Conservation (phyloP, 2,888 invertebrate species). For the Volucella zonaria region DNA sequence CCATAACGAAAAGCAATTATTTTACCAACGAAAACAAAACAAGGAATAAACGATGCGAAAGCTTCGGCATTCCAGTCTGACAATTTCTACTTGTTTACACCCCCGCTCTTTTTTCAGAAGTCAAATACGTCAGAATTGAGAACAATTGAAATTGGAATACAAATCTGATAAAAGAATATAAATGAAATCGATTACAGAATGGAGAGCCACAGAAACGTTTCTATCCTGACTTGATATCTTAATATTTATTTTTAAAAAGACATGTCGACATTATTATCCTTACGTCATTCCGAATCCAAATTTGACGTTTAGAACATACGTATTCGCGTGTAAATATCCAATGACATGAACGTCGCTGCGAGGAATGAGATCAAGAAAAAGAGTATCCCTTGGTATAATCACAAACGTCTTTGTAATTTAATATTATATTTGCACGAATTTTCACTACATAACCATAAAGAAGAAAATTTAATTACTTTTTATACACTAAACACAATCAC, state of each 20-base stretch:
- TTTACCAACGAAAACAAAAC: constrained; percentile 63
- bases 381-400: constrained; percentile 62
- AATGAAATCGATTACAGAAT: constrained; percentile 32
- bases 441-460: constrained; percentile 18
- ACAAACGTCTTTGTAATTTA: constrained; percentile 30
- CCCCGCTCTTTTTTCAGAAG: constrained; percentile 37
- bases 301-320: constrained; percentile 70
- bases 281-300: constrained; percentile 67
- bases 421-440: constrained; percentile 26
- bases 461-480: constrained; percentile 29
- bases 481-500: constrained; percentile 59
- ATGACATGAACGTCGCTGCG: constrained; percentile 32
- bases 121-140: constrained; percentile 31
- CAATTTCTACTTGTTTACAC: constrained; percentile 65
- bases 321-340: constrained; percentile 58
- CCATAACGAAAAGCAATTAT: constrained; percentile 65
- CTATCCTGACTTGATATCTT: constrained; percentile 12
- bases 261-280: constrained; percentile 44
- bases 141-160: constrained; percentile 34
- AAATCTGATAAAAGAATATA: constrained; percentile 36
- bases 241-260: constrained; percentile 37
- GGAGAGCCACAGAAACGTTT: background rate
- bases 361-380: constrained; percentile 23
- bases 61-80: constrained; percentile 63
- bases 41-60: constrained; percentile 52